Percentiles rank a stretch among this genome's conserved stretches.
These are phyloP conservation scores for Phrynosoma blainvillii DNA, from an alignment of 2,113 vertebrate genomes.

Conservation along the genomic window DNA sequence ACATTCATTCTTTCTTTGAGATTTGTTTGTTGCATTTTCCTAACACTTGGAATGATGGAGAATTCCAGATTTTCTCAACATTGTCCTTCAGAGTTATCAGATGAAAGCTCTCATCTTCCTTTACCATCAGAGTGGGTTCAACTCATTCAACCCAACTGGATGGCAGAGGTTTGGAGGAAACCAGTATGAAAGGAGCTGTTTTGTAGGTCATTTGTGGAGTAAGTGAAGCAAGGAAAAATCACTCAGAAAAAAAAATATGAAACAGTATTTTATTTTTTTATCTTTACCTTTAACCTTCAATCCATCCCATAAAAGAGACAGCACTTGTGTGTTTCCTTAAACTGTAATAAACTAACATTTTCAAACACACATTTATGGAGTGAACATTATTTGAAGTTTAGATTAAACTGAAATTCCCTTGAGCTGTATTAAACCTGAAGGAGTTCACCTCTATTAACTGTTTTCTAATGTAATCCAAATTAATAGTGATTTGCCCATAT, in stretches of 20 bases:
- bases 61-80: too few relatives aligned
- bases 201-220: too few relatives aligned
- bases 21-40: too few relatives aligned
- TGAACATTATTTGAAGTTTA: not conserved
- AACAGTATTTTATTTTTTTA: too few relatives aligned
- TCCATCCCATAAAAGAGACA: not conserved
- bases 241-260: too few relatives aligned
- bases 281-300: not conserved
- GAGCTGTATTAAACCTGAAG: conserved; percentile 36
- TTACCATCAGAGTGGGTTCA: not conserved
- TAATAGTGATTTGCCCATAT: conserved; percentile 40
- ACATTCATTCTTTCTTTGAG: too few relatives aligned
- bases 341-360: not conserved
- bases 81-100: too few relatives aligned
- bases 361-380: not conserved
- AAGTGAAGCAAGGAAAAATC: too few relatives aligned
- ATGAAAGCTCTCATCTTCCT: too few relatives aligned
- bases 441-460: conserved; percentile 41
- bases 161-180: too few relatives aligned
- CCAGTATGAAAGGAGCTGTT: too few relatives aligned
- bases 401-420: conserved; percentile 35
- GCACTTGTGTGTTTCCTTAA: not conserved
- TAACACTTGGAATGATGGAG: too few relatives aligned
- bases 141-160: not conserved
- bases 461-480: conserved; percentile 30